Percentiles rank a stretch among this genome's conserved stretches.
These are phyloP conservation scores for Oreocharis arfaki DNA, from an alignment of 2,113 vertebrate genomes.

Conservation along the genomic window DNA sequence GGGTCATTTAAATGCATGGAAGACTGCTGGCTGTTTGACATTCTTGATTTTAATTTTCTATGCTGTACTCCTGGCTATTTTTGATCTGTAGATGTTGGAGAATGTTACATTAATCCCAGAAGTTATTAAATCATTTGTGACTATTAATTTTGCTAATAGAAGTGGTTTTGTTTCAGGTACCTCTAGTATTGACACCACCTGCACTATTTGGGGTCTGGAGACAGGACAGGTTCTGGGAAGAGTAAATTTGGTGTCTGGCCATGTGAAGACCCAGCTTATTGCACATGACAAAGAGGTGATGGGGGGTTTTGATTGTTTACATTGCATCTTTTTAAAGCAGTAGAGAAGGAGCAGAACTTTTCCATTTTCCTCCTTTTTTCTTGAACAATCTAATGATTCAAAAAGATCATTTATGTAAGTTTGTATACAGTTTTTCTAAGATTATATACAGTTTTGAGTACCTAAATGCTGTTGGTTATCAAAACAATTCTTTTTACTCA, in stretches of 20 bases:
- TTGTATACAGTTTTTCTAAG: not conserved
- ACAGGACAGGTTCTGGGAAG: slow-evolving; percentile 93
- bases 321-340: not conserved
- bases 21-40: not conserved
- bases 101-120: not conserved
- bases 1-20: not conserved
- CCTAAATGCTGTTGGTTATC: not conserved
- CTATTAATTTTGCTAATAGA: not conserved
- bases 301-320: not conserved
- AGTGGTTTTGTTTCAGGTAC: slow-evolving; percentile 76
- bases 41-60: not conserved
- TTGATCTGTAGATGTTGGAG: not conserved
- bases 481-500: not conserved
- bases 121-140: not conserved
- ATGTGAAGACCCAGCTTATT: slow-evolving; percentile 97
- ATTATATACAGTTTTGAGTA: not conserved
- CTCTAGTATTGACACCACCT: slow-evolving; percentile 97
- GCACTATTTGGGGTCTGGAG: slow-evolving; percentile 97
- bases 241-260: slow-evolving; percentile 96
- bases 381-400: not conserved
- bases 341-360: not conserved
- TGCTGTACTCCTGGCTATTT: not conserved
- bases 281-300: slow-evolving; percentile 97
- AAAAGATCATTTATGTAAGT: not conserved
- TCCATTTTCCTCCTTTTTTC: not conserved